Evolutionary conservation across 2,797 vertebrate species (phyloP).

Genomic region (Peromyscus aztecus): DNA sequence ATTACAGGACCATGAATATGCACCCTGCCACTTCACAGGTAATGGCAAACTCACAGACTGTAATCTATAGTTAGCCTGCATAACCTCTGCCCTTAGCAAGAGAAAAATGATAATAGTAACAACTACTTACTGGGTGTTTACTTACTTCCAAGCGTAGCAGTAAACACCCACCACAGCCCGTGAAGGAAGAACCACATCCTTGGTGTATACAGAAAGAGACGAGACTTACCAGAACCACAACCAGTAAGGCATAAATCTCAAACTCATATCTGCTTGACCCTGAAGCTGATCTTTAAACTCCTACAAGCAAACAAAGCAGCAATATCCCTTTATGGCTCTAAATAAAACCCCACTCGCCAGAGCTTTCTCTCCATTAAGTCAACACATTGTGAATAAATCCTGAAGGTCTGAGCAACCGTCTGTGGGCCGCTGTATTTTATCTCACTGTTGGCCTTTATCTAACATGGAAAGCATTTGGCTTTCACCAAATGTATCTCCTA

Average conservation of each 20-base stretch:
- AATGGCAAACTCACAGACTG: constrained; percentile 24
- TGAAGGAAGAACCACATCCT: not conserved
- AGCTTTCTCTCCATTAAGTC: not conserved
- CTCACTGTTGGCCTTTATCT: not conserved
- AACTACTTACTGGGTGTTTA: constrained; percentile 26
- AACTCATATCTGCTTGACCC: not conserved
- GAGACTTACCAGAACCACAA: not conserved
- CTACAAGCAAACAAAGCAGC: constrained; percentile 34
- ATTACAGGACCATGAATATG: not conserved
- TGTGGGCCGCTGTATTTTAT: not conserved
- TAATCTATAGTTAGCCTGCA: constrained; percentile 17
- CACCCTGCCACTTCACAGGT: constrained; percentile 10
- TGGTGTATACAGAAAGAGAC: not conserved
- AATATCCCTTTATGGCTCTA: not conserved
- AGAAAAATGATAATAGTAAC: constrained; percentile 56
- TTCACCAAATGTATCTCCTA: not conserved
- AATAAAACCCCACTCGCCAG: constrained; percentile 18
- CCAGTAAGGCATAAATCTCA: constrained; percentile 9
- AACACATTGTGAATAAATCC: not conserved
- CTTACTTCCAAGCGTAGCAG: not conserved
- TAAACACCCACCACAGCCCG: not conserved
- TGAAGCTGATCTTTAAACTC: constrained; percentile 6
- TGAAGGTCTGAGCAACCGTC: not conserved
- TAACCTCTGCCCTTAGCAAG: constrained; percentile 12
- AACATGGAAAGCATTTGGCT: not conserved